Base-by-base conservation (phyloP, 2,113 vertebrate species). In the pig (Sus scrofa) region DNA sequence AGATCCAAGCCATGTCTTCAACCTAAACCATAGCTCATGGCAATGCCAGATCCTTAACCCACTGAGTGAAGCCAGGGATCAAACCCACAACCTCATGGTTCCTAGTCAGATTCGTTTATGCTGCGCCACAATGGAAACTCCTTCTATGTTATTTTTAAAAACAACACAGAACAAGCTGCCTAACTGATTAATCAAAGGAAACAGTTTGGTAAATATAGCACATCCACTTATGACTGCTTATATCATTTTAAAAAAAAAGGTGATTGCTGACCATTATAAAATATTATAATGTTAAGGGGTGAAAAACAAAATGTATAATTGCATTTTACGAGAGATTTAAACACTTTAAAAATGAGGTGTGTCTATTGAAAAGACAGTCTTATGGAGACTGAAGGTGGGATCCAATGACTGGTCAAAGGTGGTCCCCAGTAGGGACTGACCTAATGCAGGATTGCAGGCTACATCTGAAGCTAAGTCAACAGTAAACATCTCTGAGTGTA, bases 131-230 rank as follows among this genome's bases (percentile, higher is more conserved):
- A n/a, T n/a, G n/a, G n/a, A n/a, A n/a, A n/a, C n/a, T n/a, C n/a
- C n/a, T n/a, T n/a, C n/a, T n/a, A n/a, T n/a, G 24, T 78, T 92
- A 54, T 86, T 89, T 95, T 96, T 26, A 32, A 20, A n/a, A 68
- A 94, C 91, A 86, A 65, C 44, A 44, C 44, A 32, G n/a, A 86
- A 20, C 30, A 82, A 44, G 50, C 8, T 56, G 62, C 63, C 27
- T 67, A 70, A 77, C 50, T 62, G 22, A 93, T 94, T 68, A 82
- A 56, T 82, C 27, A 73, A 68, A 82, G 30, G 60, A 13, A 85
- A 60, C 8, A 58, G 26, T 83, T 71, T 74, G 67, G 50, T 75
- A 93, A 89, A 62, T 86, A 67, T 14, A 39, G 22, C 7, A 37
- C 26, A 15, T 56, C 3, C 16, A 65, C 22, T 52, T 30, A 56